These are phyloP conservation scores for Tenualosa ilisha DNA, from an alignment of 2,797 vertebrate species.

Conservation along the genomic window DNA sequence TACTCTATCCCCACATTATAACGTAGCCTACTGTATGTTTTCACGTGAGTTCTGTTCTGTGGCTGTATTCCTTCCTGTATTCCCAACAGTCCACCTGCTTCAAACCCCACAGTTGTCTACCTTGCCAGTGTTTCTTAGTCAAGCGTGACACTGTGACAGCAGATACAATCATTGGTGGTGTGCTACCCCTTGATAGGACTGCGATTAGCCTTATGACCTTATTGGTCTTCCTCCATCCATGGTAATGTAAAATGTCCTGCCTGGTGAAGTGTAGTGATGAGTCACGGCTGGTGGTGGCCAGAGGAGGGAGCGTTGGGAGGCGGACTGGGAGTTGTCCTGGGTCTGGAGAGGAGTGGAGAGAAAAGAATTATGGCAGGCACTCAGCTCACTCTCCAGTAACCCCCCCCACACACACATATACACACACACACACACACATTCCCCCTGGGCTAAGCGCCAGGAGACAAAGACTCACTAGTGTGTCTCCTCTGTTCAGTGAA, in stretches of 20 bases:
- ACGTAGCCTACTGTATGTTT: background rate
- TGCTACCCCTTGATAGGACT: background rate
- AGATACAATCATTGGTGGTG: background rate
- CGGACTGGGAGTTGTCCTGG: constrained; percentile 6
- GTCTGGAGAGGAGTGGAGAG: background rate
- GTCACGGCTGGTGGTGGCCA: constrained; percentile 28
- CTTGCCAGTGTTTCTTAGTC: background rate
- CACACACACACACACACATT: constrained; percentile 39
- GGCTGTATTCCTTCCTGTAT: background rate
- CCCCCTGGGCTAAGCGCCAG: background rate
- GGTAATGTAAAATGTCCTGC: background rate
- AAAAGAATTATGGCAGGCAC: constrained; percentile 31
- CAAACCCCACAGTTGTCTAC: background rate
- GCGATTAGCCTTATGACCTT: constrained; percentile 6
- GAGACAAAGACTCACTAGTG: constrained; percentile 20
- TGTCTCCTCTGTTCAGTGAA: constrained; percentile 17
- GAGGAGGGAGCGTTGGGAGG: background rate
- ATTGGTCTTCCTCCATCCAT: constrained; percentile 20
- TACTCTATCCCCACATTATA: background rate
- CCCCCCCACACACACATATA: background rate
- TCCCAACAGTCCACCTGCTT: background rate
- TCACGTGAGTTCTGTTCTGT: background rate
- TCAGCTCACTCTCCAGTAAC: background rate
- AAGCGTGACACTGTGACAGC: background rate
- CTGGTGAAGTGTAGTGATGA: constrained; percentile 30